Evolutionary conservation across 2,113 vertebrate species (phyloP).

Genomic region (Percina caprodes): DNA sequence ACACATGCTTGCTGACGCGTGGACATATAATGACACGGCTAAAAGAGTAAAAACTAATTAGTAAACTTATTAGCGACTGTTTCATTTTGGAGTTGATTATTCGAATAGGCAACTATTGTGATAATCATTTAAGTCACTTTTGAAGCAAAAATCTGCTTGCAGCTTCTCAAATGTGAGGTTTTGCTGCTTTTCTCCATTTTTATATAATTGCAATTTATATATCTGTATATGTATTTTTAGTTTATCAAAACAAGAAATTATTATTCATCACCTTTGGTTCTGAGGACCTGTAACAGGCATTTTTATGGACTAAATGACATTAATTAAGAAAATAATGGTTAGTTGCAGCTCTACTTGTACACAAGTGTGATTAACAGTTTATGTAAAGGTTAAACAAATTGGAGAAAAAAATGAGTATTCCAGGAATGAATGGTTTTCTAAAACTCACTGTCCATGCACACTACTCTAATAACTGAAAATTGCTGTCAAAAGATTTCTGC

Average conservation of each 20-base stretch:
- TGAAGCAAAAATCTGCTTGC: neutral
- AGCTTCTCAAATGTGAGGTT: neutral
- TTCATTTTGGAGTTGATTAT: neutral
- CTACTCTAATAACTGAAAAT: conserved; percentile 30
- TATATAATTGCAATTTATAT: neutral
- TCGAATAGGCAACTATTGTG: neutral
- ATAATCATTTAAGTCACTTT: neutral
- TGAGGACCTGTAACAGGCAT: neutral
- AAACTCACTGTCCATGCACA: neutral
- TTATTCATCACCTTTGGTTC: neutral
- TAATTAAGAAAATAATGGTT: neutral
- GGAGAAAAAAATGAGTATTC: neutral
- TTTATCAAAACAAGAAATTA: neutral
- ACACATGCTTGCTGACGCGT: conserved; percentile 11
- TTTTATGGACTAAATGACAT: neutral
- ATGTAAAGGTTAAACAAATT: neutral
- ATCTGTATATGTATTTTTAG: neutral
- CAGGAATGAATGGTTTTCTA: conserved; percentile 30
- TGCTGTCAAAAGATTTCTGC: conserved; percentile 45
- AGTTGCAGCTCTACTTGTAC: neutral
- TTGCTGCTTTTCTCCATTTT: neutral
- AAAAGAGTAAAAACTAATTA: neutral
- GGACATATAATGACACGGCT: neutral
- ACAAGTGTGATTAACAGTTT: neutral
- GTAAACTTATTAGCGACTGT: neutral